These are phyloP conservation scores for Taenioides sp. DNA, from an alignment of 2,797 vertebrate species.

Conservation along the genomic window DNA sequence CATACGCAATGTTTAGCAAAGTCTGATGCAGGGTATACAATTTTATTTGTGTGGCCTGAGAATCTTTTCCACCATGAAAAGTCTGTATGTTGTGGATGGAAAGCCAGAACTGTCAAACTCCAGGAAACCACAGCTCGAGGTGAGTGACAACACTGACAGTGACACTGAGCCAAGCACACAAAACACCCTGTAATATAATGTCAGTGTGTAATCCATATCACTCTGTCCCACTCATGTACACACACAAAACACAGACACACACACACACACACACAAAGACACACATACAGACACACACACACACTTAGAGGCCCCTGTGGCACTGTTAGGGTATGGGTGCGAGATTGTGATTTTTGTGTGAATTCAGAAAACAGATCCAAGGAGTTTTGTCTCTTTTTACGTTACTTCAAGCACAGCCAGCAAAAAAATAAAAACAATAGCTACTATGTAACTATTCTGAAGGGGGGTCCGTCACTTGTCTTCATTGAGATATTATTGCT, in stretches of 20 bases:
- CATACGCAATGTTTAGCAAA: background rate
- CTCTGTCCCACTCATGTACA: constrained; percentile 49
- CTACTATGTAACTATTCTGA: too few species aligned
- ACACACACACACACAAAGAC: constrained; percentile 45
- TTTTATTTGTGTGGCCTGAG: constrained; percentile 7
- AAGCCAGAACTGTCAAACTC: constrained; percentile 45
- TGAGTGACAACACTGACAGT: constrained; percentile 60
- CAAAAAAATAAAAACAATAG: too few species aligned
- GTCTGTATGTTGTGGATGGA: constrained; percentile 41
- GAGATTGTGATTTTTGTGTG: background rate
- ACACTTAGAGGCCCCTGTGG: background rate
- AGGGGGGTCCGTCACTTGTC: too few species aligned
- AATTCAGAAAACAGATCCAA: background rate
- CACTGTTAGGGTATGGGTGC: background rate
- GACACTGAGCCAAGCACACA: constrained; percentile 54
- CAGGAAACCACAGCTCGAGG: constrained; percentile 66
- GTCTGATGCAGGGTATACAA: background rate
- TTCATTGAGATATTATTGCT: too few species aligned
- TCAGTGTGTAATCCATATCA: constrained; percentile 65
- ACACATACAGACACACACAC: constrained; percentile 26
- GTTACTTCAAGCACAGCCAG: background rate
- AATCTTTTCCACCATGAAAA: constrained; percentile 40
- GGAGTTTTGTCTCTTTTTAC: background rate
- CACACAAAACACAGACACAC: constrained; percentile 23
- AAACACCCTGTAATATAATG: constrained; percentile 53